Percentiles rank a stretch among this genome's conserved stretches.
Evolutionary conservation across 2,113 vertebrate genomes (phyloP).

Genomic region (Dendropsophus ebraccatus): DNA sequence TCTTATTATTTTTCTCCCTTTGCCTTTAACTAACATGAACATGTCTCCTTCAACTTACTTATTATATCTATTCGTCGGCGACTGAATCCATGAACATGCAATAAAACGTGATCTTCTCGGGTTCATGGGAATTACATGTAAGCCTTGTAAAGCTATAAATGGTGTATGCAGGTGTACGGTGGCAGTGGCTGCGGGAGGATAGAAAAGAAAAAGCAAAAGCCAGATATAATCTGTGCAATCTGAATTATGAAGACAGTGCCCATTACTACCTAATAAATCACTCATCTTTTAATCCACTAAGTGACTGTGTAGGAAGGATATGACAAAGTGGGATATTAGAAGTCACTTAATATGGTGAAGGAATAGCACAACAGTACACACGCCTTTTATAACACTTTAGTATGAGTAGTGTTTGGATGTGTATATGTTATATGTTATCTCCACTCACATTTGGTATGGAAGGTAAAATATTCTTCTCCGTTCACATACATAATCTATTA

Average conservation of each 20-base stretch:
- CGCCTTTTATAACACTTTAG: not conserved
- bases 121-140: constrained; percentile 48
- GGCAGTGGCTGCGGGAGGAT: constrained; percentile 19
- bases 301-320: not conserved
- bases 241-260: constrained; percentile 29
- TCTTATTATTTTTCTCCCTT: constrained; percentile 24
- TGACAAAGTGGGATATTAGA: not conserved
- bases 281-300: not conserved
- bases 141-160: constrained; percentile 48
- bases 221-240: not conserved
- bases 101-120: constrained; percentile 36
- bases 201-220: not conserved
- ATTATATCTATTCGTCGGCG: constrained; percentile 29
- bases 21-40: not conserved
- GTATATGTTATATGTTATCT: not conserved
- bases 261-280: not conserved
- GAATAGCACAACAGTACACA: not conserved
- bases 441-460: not conserved
- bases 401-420: not conserved
- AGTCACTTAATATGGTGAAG: not conserved
- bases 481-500: not conserved
- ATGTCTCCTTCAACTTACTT: constrained; percentile 27
- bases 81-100: constrained; percentile 31
- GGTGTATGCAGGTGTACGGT: constrained; percentile 42
- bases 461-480: not conserved